phyloP scores from a whole-genome alignment of 2,797 vertebrate genomes.

The Anolis apletophallus region DNA sequence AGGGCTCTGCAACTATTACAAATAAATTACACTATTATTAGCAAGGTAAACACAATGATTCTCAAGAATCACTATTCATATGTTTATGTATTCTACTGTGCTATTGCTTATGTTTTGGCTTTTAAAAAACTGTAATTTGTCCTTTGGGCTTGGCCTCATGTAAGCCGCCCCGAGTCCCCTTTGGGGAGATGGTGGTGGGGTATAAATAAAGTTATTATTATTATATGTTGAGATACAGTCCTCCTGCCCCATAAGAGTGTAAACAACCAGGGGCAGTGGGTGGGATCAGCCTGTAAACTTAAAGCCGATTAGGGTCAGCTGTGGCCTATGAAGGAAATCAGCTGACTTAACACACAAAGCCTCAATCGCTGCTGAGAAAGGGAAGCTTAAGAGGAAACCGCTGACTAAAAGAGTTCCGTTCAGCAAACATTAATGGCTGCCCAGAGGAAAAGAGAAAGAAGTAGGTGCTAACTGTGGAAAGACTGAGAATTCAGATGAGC shows the following conservation, averaged over 20 bases:
- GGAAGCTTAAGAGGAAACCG: slow-evolving; percentile 20
- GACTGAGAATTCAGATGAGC: not conserved
- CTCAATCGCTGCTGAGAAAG: not conserved
- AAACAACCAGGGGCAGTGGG: not conserved
- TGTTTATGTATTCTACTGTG: too few species aligned
- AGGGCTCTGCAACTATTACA: slow-evolving; percentile 31
- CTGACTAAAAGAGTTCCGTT: slow-evolving; percentile 9
- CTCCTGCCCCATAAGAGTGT: not conserved
- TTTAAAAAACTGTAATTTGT: too few species aligned
- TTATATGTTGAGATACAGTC: not conserved
- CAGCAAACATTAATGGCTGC: slow-evolving; percentile 7
- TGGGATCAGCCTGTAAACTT: not conserved
- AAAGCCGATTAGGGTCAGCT: slow-evolving; percentile 30
- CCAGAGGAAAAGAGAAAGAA: not conserved
- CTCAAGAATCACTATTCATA: too few species aligned
- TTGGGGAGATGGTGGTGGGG: too few species aligned
- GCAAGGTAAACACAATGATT: not conserved
- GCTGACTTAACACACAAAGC: slow-evolving; percentile 18
- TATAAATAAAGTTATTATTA: too few species aligned
- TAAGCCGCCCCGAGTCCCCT: too few species aligned
- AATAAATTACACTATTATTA: not conserved
- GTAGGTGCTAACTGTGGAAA: slow-evolving; percentile 7
- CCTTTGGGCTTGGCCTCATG: too few species aligned
- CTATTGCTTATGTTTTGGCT: too few species aligned
- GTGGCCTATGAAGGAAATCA: slow-evolving; percentile 21